These are phyloP conservation scores for Callipepla californica DNA, from an alignment of 2,113 vertebrate species.

Conservation along the genomic window DNA sequence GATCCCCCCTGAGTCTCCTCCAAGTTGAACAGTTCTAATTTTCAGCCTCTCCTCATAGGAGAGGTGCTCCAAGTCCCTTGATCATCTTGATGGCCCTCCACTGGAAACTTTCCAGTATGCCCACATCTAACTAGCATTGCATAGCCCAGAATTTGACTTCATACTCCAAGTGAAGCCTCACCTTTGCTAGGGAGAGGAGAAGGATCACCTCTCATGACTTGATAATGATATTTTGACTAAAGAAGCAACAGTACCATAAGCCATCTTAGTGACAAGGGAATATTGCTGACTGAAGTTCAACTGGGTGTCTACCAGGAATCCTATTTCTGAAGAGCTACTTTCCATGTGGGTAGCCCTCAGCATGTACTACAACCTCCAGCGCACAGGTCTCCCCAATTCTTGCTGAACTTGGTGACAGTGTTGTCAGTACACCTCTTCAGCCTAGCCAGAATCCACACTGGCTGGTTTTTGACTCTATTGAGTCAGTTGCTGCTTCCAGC, in stretches of 20 bases:
- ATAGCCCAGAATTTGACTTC: not conserved
- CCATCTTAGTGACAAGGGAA: not conserved
- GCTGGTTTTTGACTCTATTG: no score
- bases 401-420: no score
- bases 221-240: not conserved
- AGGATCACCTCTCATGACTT: not conserved
- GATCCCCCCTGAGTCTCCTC: not conserved
- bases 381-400: no score
- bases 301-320: not conserved
- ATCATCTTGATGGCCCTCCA: not conserved
- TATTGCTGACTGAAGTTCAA: not conserved
- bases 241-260: not conserved
- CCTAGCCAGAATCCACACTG: no score
- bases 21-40: not conserved
- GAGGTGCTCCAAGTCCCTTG: not conserved
- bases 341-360: no score
- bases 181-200: not conserved
- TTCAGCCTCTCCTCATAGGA: not conserved
- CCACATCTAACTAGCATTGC: not conserved
- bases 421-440: no score
- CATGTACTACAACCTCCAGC: no score
- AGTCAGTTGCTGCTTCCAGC: no score
- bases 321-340: not conserved
- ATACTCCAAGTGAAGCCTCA: not conserved
- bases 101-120: not conserved